These are phyloP conservation scores for Hirtodrosophila cameraria DNA, from an alignment of 2,888 invertebrate genomes.

Conservation along the genomic window DNA sequence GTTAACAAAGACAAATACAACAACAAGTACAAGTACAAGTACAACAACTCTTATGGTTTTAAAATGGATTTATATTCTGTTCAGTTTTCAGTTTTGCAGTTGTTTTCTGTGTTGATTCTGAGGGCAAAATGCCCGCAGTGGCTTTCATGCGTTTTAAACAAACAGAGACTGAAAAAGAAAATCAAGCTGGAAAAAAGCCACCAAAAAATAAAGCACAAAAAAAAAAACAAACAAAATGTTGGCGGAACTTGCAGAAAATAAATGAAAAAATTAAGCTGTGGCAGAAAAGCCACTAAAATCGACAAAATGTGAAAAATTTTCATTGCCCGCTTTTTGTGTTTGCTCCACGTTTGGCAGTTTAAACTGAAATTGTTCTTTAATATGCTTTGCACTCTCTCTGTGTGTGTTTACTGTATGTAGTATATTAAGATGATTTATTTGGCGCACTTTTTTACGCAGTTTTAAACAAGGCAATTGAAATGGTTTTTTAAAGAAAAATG, in stretches of 20 bases:
- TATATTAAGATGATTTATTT: conserved; percentile 2
- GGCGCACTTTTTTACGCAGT: conserved; percentile 23
- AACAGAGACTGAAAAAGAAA: conserved; percentile 20
- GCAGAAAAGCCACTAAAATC: not conserved
- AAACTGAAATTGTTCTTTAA: conserved; percentile 3
- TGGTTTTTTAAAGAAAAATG: no score
- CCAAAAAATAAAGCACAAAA: conserved; percentile 10
- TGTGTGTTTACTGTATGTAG: not conserved
- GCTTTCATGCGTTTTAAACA: conserved; percentile 67
- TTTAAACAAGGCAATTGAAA: not conserved
- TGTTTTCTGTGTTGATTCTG: conserved; percentile 24
- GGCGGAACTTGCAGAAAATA: conserved; percentile 29
- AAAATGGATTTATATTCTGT: conserved; percentile 7
- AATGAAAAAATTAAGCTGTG: conserved; percentile 1
- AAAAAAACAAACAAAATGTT: conserved; percentile 36
- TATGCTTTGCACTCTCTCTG: conserved; percentile 7
- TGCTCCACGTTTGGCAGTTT: conserved; percentile 47
- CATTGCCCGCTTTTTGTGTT: conserved; percentile 29
- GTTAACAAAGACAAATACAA: not conserved
- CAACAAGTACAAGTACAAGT: conserved; percentile 31
- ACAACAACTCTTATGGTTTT: conserved; percentile 20
- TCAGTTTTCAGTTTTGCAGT: conserved; percentile 23
- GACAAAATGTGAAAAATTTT: conserved; percentile 6
- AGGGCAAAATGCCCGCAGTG: conserved; percentile 52
- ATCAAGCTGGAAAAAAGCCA: conserved; percentile 7